Base-by-base conservation (phyloP, 2,797 vertebrate species). In the Microctenopoma stevenorrisi region DNA sequence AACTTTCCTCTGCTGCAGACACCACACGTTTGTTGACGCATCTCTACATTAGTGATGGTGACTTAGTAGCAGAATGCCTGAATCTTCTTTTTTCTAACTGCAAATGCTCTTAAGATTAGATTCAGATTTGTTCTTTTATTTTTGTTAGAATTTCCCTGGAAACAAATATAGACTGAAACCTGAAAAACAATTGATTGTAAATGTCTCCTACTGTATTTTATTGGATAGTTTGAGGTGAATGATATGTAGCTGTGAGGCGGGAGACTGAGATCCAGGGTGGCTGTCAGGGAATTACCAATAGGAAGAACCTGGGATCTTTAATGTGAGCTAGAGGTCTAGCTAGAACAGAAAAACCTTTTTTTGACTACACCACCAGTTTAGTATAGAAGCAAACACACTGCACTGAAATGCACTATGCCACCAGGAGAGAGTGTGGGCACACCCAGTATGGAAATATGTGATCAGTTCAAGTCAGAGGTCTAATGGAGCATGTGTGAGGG, bases 341-440 rank as follows among this genome's bases (percentile, higher is more conserved):
- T 22, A 22, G 22, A 22, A 22, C 22, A 22, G 22, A 22, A 22
- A 22, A 85, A 90, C 75, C 60, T 73, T 43, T 58, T 52, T 64
- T 67, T 75, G 59, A 54, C 74, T 50, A 16, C 57, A 57, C 63
- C 63, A 53, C 48, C 54, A 16, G 72, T 48, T 33, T 46, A 50
- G 68, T 58, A 51, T 9, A 57, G 57, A 43, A 68, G 54, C 68
- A 22, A 28, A 50, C 67, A 40, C 43, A 65, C 42, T 47, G 51
- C 74, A 77, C 76, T 63, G 72, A 60, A 58, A 79, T 67, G 76
- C 69, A 79, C 76, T 64, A 66, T 57, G 71, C 65, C 55, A 72
- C 59, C 40, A n/a, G 68, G 12, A 61, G 25, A 46, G 71, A 33
- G 58, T n/a, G 78, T 18, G 55, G 62, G 63, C 47, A 44, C 68